These are phyloP conservation scores for Xestobium rufovillosum DNA, from an alignment of 2,888 invertebrate genomes.

Conservation along the genomic window DNA sequence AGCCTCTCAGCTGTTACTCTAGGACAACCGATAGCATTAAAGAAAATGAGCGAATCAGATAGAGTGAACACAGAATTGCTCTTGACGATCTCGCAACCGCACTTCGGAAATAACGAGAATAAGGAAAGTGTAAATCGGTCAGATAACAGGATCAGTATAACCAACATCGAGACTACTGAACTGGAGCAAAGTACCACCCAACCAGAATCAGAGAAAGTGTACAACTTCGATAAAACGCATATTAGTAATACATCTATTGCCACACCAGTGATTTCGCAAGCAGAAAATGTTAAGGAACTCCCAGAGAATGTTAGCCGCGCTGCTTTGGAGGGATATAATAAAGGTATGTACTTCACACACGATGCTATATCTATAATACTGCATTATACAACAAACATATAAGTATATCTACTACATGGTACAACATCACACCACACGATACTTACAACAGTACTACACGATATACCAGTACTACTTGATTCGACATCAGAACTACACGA, in stretches of 20 bases:
- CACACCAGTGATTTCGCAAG: slow-evolving; percentile 40
- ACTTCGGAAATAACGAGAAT: slow-evolving; percentile 32
- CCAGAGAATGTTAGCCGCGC: no score
- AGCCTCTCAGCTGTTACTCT: slow-evolving; percentile 38
- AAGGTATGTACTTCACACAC: no score
- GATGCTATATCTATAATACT: no score
- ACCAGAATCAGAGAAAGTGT: slow-evolving; percentile 29
- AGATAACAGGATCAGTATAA: slow-evolving; percentile 30
- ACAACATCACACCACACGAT: no score
- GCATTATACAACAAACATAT: no score
- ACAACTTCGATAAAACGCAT: no score
- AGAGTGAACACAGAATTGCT: slow-evolving; percentile 35
- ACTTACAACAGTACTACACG: no score
- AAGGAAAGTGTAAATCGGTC: slow-evolving; percentile 32
- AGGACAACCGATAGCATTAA: slow-evolving; percentile 39
- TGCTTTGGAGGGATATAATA: no score
- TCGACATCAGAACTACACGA: no score
- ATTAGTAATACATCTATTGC: slow-evolving; percentile 34
- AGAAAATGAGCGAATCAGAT: slow-evolving; percentile 39
- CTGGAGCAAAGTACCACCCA: slow-evolving; percentile 32
- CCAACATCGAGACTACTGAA: slow-evolving; percentile 32
- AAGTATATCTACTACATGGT: no score
- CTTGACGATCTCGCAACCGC: slow-evolving; percentile 38
- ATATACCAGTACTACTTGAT: no score
- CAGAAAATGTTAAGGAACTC: no score